Conservation (phyloP, 2,888 invertebrate species). For the Tipula unca region DNA sequence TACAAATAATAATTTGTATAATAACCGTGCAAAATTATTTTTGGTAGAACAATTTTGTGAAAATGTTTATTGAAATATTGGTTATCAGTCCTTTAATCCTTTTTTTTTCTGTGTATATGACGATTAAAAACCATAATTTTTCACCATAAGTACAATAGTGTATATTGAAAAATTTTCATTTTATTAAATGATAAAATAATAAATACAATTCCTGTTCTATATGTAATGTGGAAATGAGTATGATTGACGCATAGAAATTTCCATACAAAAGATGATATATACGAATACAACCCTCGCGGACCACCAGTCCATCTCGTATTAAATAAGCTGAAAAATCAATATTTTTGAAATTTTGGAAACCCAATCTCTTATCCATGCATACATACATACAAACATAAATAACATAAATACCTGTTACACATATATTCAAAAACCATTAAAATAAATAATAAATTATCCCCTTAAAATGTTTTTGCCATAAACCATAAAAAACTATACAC, state of each 20-base stretch:
- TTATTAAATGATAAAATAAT: neutral
- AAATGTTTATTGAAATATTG: neutral
- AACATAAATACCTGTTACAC: neutral
- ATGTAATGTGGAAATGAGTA: neutral
- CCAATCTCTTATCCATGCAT: neutral
- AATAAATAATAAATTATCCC: constrained; percentile 14
- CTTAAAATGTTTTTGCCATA: neutral
- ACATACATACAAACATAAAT: too few species aligned
- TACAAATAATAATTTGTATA: neutral
- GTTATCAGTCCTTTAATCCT: neutral
- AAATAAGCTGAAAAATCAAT: neutral
- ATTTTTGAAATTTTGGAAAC: neutral
- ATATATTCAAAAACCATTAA: constrained; percentile 8
- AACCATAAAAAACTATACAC: neutral
- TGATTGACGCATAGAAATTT: neutral
- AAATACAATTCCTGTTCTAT: neutral
- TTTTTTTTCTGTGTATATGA: neutral
- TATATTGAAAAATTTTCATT: neutral
- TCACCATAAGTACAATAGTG: neutral
- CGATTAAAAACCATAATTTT: neutral
- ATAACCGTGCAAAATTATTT: neutral
- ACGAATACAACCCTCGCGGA: neutral
- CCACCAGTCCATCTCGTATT: neutral
- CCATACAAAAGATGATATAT: neutral
- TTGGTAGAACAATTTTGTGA: neutral